Conservation (phyloP, 1,140 invertebrate genomes). For the Macrosteles quadrilineatus region DNA sequence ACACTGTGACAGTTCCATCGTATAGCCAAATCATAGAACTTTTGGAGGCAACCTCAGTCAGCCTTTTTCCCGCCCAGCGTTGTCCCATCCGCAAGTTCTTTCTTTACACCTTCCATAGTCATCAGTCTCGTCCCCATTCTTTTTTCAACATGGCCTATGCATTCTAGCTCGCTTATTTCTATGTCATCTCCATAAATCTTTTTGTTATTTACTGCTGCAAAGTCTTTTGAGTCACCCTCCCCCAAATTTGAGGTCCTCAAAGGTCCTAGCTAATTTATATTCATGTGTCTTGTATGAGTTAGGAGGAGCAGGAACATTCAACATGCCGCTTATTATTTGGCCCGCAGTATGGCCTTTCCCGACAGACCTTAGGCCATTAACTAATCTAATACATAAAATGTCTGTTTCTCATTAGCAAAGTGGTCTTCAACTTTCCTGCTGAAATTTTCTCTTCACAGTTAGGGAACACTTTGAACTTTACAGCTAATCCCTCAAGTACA, state of each 20-base stretch:
- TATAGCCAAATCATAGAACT: constrained; percentile 10
- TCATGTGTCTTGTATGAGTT: neutral
- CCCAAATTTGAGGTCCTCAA: constrained; percentile 30
- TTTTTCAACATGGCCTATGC: constrained; percentile 37
- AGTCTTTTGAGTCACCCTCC: constrained; percentile 36
- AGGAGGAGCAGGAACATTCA: constrained; percentile 33
- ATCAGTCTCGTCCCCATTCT: neutral
- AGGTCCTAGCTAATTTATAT: neutral
- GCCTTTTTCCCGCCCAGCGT: constrained; percentile 27
- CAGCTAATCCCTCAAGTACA: too few species aligned
- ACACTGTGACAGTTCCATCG: constrained; percentile 25
- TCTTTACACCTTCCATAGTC: neutral
- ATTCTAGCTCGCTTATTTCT: constrained; percentile 39
- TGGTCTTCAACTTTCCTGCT: too few species aligned
- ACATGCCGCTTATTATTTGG: constrained; percentile 26
- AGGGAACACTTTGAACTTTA: too few species aligned
- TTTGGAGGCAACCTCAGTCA: constrained; percentile 28
- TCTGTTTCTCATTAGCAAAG: too few species aligned
- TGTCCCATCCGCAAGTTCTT: constrained; percentile 30
- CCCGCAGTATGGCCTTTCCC: constrained; percentile 16
- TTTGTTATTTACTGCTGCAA: neutral
- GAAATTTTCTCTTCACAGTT: too few species aligned
- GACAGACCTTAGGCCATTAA: constrained; percentile 11
- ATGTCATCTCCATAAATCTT: constrained; percentile 35
- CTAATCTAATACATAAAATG: constrained; percentile 19